A percentile compares a stretch with the other conserved stretches of the same genome.
These are phyloP conservation scores for Myxocyprinus asiaticus DNA, from an alignment of 2,113 vertebrate species.

Conservation along the genomic window DNA sequence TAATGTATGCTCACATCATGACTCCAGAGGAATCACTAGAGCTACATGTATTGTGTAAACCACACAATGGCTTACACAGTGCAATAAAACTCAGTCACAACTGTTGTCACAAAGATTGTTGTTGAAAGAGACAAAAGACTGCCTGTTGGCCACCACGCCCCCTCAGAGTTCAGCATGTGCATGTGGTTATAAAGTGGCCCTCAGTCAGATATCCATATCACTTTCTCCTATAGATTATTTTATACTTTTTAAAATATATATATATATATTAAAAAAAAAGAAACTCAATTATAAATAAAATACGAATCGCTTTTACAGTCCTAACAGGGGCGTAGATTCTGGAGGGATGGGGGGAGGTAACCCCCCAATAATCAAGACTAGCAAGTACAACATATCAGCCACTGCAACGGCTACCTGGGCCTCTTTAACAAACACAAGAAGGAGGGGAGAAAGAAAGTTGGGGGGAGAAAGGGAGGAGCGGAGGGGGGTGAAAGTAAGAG, in stretches of 20 bases:
- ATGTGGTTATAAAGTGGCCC: background rate
- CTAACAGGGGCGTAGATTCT: too few relatives aligned
- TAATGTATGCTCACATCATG: background rate
- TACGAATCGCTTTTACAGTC: too few relatives aligned
- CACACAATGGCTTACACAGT: conserved; percentile 23
- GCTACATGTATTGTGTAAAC: conserved; percentile 10
- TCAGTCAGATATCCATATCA: background rate
- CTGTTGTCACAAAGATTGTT: background rate
- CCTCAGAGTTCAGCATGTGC: background rate
- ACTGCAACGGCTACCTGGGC: too few relatives aligned
- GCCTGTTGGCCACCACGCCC: background rate
- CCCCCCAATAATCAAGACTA: too few relatives aligned
- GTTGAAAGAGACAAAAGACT: conserved; percentile 21
- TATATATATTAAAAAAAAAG: too few relatives aligned
- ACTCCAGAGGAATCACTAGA: background rate
- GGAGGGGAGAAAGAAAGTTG: too few relatives aligned
- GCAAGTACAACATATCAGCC: background rate
- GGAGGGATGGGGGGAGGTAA: too few relatives aligned
- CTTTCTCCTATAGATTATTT: background rate
- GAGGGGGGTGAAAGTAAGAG: background rate
- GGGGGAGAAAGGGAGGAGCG: background rate
- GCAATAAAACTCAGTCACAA: background rate
- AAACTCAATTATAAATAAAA: too few relatives aligned
- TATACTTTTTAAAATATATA: too few relatives aligned
- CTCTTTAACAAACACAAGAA: too few relatives aligned